Evolutionary conservation across 2,113 vertebrate species (phyloP).

Genomic region (Talpa occidentalis): DNA sequence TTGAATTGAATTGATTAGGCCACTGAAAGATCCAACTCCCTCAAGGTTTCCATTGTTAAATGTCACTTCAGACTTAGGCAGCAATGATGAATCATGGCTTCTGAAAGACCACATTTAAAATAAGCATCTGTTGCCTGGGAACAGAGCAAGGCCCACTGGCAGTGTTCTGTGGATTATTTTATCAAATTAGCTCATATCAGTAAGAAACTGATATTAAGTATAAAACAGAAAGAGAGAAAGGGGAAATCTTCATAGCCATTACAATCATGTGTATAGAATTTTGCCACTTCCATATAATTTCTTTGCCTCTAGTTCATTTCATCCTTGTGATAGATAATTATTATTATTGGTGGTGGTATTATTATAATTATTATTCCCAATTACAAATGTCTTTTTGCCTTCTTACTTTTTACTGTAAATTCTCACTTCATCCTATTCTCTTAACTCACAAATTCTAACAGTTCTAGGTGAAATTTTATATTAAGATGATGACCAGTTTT

Average conservation of each 20-base stretch:
- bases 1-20: constrained; percentile 5
- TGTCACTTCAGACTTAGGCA: constrained; percentile 61
- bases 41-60: constrained; percentile 63
- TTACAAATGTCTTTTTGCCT: neutral
- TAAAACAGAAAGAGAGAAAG: neutral
- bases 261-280: neutral
- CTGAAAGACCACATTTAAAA: constrained; percentile 69
- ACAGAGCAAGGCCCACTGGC: constrained; percentile 49
- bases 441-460: neutral
- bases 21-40: neutral
- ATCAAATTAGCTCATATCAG: constrained; percentile 48
- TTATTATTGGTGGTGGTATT: neutral
- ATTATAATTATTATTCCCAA: neutral
- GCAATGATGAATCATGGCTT: constrained; percentile 60
- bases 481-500: neutral
- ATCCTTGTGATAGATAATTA: neutral
- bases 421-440: neutral
- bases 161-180: constrained; percentile 51
- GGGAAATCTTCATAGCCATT: neutral
- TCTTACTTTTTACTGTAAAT: neutral
- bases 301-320: neutral
- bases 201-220: neutral
- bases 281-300: neutral
- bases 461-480: neutral
- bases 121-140: constrained; percentile 66